Percentiles rank a stretch among this genome's conserved stretches.
Conservation (phyloP, 2,113 vertebrate species). For the Crypturellus undulatus region DNA sequence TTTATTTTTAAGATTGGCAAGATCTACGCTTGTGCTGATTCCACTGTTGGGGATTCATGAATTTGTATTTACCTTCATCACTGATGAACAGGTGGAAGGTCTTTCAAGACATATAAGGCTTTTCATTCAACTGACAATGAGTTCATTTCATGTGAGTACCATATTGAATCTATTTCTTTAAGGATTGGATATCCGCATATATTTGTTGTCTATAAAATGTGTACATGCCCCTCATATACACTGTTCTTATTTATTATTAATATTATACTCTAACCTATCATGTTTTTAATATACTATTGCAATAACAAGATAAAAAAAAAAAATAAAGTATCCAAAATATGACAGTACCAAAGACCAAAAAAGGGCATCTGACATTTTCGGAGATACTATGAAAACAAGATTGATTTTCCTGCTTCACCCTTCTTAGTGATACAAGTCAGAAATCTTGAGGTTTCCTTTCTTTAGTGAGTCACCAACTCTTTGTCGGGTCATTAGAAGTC, state of each 20-base stretch:
- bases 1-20: conserved; percentile 84
- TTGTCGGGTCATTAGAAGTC: not conserved
- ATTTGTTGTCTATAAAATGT: not conserved
- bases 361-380: not conserved
- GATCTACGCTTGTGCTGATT: conserved; percentile 92
- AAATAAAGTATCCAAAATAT: not conserved
- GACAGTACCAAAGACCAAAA: not conserved
- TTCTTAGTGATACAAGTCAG: not conserved
- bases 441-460: not conserved
- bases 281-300: not conserved
- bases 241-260: not conserved
- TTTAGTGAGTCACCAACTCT: not conserved
- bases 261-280: not conserved
- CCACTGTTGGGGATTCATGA: conserved; percentile 94
- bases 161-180: not conserved
- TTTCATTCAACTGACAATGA: conserved; percentile 90
- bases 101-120: conserved; percentile 81
- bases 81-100: conserved; percentile 88
- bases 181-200: not conserved
- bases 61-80: conserved; percentile 87
- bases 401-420: not conserved
- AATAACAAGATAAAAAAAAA: not conserved
- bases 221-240: not conserved
- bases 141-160: conserved; percentile 91
- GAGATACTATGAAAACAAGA: not conserved